Evolutionary conservation across 2,113 vertebrate genomes (phyloP).

Genomic region (Oncorhynchus mykiss): DNA sequence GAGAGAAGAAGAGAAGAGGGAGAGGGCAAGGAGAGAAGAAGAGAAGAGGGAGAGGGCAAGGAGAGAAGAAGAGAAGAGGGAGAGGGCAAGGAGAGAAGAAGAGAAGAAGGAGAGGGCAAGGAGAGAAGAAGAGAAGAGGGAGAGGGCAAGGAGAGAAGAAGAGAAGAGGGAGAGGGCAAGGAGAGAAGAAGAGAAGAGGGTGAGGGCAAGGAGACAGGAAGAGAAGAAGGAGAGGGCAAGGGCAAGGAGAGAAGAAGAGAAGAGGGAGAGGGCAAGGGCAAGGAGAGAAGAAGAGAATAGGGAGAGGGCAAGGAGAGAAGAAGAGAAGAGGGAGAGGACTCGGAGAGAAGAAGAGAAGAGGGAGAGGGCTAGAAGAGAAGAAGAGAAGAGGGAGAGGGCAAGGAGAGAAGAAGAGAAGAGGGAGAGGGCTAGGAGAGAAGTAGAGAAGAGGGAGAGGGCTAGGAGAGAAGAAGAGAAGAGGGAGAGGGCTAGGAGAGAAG

Average conservation of each 20-base stretch:
- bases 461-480: constrained; percentile 77
- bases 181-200: constrained; percentile 45
- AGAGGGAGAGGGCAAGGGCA: not conserved
- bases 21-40: constrained; percentile 62
- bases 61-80: constrained; percentile 31
- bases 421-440: constrained; percentile 11
- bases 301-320: constrained; percentile 13
- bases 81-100: constrained; percentile 34
- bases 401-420: constrained; percentile 77
- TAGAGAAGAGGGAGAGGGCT: constrained; percentile 5
- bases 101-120: constrained; percentile 66
- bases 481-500: constrained; percentile 10
- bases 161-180: constrained; percentile 43
- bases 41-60: constrained; percentile 62
- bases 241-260: constrained; percentile 39
- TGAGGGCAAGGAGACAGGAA: constrained; percentile 63
- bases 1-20: constrained; percentile 26
- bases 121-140: too few species aligned
- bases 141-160: not conserved
- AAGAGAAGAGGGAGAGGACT: constrained; percentile 16
- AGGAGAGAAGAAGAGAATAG: constrained; percentile 80
- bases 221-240: constrained; percentile 63
- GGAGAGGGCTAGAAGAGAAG: constrained; percentile 13
- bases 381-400: constrained; percentile 17
- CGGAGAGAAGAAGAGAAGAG: constrained; percentile 77